phyloP scores from a whole-genome alignment of 1,140 invertebrate species.

The Drosophila tristis region DNA sequence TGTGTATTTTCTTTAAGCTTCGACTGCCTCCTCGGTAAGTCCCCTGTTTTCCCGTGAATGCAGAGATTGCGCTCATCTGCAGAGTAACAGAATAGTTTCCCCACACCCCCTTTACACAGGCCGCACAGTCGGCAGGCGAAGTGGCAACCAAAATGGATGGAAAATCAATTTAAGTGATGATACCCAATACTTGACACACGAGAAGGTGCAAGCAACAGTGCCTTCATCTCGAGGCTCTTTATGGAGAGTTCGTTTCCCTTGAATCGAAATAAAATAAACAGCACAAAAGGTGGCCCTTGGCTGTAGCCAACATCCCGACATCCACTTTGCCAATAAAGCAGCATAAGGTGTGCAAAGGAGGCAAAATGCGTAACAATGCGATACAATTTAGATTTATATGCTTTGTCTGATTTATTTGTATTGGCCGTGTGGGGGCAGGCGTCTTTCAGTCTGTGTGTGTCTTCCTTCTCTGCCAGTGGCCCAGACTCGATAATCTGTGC shows the following conservation, averaged over 20 bases:
- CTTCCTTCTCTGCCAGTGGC: conserved; percentile 29
- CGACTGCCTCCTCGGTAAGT: too few species aligned
- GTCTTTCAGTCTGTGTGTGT: neutral
- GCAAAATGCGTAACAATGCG: conserved; percentile 58
- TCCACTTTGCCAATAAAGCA: conserved; percentile 42
- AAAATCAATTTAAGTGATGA: conserved; percentile 55
- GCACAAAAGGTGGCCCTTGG: too few species aligned
- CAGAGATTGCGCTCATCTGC: too few species aligned
- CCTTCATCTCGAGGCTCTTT: too few species aligned
- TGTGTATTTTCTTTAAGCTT: too few species aligned
- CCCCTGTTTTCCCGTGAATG: too few species aligned
- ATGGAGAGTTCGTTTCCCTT: too few species aligned
- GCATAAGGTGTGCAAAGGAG: conserved; percentile 43
- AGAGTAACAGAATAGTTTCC: too few species aligned
- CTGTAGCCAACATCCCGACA: neutral
- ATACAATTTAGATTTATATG: conserved; percentile 68
- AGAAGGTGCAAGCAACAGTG: conserved; percentile 20
- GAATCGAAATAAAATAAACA: too few species aligned
- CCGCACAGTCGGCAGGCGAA: too few species aligned
- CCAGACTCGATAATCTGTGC: conserved; percentile 42
- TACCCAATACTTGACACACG: conserved; percentile 11
- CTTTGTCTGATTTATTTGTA: conserved; percentile 71
- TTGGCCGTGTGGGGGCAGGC: conserved; percentile 47
- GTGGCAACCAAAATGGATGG: conserved; percentile 52
- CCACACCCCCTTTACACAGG: neutral